phyloP scores from a whole-genome alignment of 2,888 invertebrate species.

The Ochropleura leucogaster region DNA sequence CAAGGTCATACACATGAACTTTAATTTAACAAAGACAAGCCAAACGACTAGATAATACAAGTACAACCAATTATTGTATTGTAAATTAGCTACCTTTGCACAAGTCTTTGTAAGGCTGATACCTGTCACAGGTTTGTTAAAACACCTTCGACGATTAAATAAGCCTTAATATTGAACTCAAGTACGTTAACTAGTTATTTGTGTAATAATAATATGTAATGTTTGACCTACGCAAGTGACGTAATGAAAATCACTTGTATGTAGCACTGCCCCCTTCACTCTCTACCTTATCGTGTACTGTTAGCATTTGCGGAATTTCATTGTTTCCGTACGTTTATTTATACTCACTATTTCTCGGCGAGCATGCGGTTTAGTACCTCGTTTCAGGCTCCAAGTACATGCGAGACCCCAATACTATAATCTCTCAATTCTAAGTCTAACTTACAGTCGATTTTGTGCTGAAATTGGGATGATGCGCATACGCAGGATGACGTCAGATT shows the following conservation, averaged over 20 bases:
- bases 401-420: slow-evolving; percentile 34
- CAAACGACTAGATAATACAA: slow-evolving; percentile 46
- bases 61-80: slow-evolving; percentile 30
- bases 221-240: slow-evolving; percentile 63
- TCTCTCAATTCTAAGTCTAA: slow-evolving; percentile 14
- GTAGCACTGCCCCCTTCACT: slow-evolving; percentile 65
- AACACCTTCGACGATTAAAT: slow-evolving; percentile 44
- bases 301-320: slow-evolving; percentile 69
- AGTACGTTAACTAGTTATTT: slow-evolving; percentile 49
- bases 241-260: slow-evolving; percentile 63
- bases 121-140: slow-evolving; percentile 38
- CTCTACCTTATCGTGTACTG: slow-evolving; percentile 65
- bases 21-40: slow-evolving; percentile 50
- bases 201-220: slow-evolving; percentile 54
- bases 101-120: slow-evolving; percentile 30
- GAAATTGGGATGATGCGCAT: slow-evolving; percentile 16
- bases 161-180: slow-evolving; percentile 38
- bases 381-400: slow-evolving; percentile 22
- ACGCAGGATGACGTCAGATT: background rate
- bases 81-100: slow-evolving; percentile 41
- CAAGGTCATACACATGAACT: slow-evolving; percentile 68
- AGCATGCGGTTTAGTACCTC: slow-evolving; percentile 67
- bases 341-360: slow-evolving; percentile 71
- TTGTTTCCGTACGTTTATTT: slow-evolving; percentile 71
- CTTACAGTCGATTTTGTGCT: slow-evolving; percentile 3